Evolutionary conservation across 2,888 invertebrate species (phyloP).

Genomic region (Nymphalis c-album): DNA sequence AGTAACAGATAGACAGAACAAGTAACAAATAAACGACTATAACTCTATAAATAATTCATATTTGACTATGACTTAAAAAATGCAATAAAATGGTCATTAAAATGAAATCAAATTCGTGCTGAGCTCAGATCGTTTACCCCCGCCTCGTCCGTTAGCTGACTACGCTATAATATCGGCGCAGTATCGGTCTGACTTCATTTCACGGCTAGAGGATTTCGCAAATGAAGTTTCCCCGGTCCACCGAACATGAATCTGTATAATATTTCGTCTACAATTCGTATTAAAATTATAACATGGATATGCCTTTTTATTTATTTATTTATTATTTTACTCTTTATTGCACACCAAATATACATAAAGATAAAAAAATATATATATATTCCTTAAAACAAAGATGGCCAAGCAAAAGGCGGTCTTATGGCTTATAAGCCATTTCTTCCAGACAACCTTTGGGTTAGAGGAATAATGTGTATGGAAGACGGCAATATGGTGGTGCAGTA

Average conservation of each 20-base stretch:
- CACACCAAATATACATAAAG: no score
- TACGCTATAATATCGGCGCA: conserved; percentile 54
- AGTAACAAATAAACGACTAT: neutral
- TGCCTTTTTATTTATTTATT: no score
- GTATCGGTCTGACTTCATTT: conserved; percentile 76
- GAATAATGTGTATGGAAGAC: no score
- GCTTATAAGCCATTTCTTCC: no score
- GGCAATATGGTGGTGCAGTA: no score
- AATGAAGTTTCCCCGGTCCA: conserved; percentile 80
- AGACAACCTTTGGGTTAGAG: no score
- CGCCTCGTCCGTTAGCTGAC: conserved; percentile 41
- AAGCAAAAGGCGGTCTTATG: no score
- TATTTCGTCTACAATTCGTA: conserved; percentile 30
- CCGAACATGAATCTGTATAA: conserved; percentile 52
- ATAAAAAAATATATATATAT: no score
- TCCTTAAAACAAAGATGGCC: no score
- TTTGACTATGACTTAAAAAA: conserved; percentile 3
- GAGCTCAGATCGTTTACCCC: conserved; percentile 29
- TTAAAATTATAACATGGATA: conserved; percentile 46
- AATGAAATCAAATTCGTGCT: conserved; percentile 35
- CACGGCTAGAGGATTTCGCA: conserved; percentile 78
- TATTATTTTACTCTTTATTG: no score
- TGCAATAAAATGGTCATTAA: conserved; percentile 25
- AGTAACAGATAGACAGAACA: neutral
- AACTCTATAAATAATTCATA: neutral